Conservation (phyloP, 2,113 vertebrate genomes). For the Sigmodon hispidus region DNA sequence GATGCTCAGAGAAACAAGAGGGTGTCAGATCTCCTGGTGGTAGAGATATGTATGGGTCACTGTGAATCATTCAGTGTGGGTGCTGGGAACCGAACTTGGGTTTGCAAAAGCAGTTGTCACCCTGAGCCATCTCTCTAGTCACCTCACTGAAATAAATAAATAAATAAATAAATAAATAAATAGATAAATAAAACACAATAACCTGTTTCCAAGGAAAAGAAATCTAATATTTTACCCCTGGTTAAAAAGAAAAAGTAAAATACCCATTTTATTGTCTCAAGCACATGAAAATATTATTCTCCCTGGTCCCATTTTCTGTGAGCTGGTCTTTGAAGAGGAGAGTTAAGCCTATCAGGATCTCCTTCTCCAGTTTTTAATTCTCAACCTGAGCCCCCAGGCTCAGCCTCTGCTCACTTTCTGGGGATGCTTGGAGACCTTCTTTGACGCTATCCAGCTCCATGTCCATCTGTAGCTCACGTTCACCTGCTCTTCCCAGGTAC, state of each 20-base stretch:
- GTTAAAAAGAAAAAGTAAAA: slow-evolving; percentile 10
- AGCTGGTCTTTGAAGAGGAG: neutral
- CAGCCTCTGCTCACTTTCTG: neutral
- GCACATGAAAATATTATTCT: neutral
- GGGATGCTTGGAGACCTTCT: neutral
- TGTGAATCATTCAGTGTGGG: neutral
- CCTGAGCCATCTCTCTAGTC: neutral
- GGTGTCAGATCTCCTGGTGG: no score
- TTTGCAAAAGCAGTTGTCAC: no score
- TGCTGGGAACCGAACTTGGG: neutral
- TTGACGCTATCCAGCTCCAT: neutral
- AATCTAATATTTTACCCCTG: neutral
- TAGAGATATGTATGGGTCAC: no score
- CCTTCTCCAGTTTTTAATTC: neutral
- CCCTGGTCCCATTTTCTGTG: neutral
- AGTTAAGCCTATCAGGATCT: neutral
- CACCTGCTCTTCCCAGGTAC: neutral
- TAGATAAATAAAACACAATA: neutral
- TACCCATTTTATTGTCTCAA: neutral
- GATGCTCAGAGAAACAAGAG: neutral
- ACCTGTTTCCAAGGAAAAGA: slow-evolving; percentile 39
- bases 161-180: neutral
- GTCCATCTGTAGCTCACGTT: neutral
- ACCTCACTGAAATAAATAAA: neutral
- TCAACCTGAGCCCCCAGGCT: neutral